Evolutionary conservation across 1,140 invertebrate genomes (phyloP), one percentile per base, ranked within the genome.

Genomic region (Hyles vespertilio): DNA sequence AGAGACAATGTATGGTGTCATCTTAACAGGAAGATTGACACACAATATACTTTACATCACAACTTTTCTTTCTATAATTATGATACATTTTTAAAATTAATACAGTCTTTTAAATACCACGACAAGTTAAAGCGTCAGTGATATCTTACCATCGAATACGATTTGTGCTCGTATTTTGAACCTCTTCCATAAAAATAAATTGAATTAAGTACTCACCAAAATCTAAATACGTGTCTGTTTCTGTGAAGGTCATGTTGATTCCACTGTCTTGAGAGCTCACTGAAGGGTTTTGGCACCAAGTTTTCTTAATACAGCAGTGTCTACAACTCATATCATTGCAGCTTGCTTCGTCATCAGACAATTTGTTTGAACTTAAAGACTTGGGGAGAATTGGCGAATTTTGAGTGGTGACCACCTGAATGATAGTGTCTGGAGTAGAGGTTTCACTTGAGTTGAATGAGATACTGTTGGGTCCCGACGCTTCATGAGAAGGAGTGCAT

Each of bases 191-290:
- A 22, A 22, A 22, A 22, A 22, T 48, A 11, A 48, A 22, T 8
- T 48, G 7, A 10, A 48, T n/a, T 1, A 8, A 33, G 32, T 22
- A 48, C 85, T 83, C 69, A 87, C 86, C 84, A 52, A 84, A 81
- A 51, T 89, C 86, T 56, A 77, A 63, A 72, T 84, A 85, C 51
- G 82, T 84, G 50, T 94, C 93, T n/a, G 91, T 92, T 66, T 95
- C 93, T 53, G 93, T 91, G 79, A 94, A 94, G 7, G 91, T 93
- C 70, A 94, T 84, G 74, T 94, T 94, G 47, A 95, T 95, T 2
- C 94, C 94, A 67, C 94, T 94, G 72, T 95, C 94, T 74, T 94
- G 94, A 0, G 94, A 95, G 68, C 93, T 94, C 44, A 93, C 90
- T 48, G 92, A 92, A 56, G 92, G 91, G 58, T 93, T 91, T 63